Conservation (phyloP, 2,113 vertebrate genomes). For the Forbesichthys agassizii region DNA sequence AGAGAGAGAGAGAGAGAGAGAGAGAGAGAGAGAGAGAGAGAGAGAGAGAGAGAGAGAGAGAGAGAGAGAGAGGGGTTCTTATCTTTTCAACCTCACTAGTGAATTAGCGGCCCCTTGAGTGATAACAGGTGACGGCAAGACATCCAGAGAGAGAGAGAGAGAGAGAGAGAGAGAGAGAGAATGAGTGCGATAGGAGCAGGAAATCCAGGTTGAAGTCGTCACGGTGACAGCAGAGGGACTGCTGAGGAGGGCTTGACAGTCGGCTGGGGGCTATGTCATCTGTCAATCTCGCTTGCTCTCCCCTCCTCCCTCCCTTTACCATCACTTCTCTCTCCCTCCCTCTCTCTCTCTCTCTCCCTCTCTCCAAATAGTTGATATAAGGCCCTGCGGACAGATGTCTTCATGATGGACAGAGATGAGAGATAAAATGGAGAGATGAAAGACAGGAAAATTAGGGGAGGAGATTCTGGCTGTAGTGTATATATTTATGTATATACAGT, state of each 20-base stretch:
- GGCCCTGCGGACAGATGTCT: background rate
- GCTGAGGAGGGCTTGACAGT: too few relatives aligned
- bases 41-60: too few relatives aligned
- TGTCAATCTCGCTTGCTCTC: too few relatives aligned
- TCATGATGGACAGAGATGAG: too few relatives aligned
- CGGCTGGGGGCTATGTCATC: too few relatives aligned
- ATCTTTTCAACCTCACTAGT: conserved; percentile 84
- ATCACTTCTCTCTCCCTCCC: background rate
- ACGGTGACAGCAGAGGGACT: too few relatives aligned
- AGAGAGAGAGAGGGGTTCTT: conserved; percentile 63
- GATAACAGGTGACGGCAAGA: conserved; percentile 82
- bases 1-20: too few relatives aligned
- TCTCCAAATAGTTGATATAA: background rate
- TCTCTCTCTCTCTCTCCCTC: background rate
- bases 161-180: conserved; percentile 36
- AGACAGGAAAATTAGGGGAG: background rate
- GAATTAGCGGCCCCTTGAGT: conserved; percentile 87
- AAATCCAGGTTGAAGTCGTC: conserved; percentile 35
- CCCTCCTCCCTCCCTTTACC: conserved; percentile 4
- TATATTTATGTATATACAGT: too few relatives aligned
- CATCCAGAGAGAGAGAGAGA: conserved; percentile 67
- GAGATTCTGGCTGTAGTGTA: too few relatives aligned
- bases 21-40: too few relatives aligned
- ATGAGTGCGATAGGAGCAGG: conserved; percentile 30
- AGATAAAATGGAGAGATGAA: background rate